These are phyloP conservation scores for Fragum sueziense DNA, from an alignment of 2,888 invertebrate species.

Conservation along the genomic window DNA sequence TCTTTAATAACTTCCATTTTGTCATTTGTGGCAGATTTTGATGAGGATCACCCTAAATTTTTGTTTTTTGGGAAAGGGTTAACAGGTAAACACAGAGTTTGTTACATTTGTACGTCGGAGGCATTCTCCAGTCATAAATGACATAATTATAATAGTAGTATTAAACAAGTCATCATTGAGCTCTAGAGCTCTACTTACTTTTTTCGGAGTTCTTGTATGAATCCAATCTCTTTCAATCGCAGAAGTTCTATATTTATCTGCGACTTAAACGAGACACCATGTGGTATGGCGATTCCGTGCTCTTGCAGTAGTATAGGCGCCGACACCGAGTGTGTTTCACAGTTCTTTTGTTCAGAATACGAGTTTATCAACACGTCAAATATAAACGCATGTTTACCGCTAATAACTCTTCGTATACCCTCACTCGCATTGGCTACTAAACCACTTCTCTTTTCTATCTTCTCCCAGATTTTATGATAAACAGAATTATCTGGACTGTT, in stretches of 20 bases:
- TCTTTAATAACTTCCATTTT: too few species aligned
- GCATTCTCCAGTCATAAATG: too few species aligned
- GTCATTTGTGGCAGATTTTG: too few species aligned
- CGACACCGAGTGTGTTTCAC: constrained; percentile 68
- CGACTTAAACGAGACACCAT: constrained; percentile 73
- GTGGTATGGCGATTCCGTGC: constrained; percentile 74
- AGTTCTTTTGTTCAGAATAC: constrained; percentile 69
- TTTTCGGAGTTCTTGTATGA: constrained; percentile 66
- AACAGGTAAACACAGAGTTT: too few species aligned
- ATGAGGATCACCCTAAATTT: too few species aligned
- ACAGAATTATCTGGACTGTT: constrained; percentile 54
- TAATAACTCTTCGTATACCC: constrained; percentile 51
- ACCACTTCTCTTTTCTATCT: constrained; percentile 52
- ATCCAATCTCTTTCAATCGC: constrained; percentile 69
- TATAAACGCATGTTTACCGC: constrained; percentile 68
- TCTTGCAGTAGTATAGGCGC: constrained; percentile 74
- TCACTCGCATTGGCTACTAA: constrained; percentile 56
- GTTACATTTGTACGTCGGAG: too few species aligned
- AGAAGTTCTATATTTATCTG: constrained; percentile 73
- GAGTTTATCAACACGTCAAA: constrained; percentile 75
- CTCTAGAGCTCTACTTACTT: constrained; percentile 70
- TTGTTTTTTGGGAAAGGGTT: too few species aligned
- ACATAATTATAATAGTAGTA: too few species aligned
- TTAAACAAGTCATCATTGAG: not conserved
- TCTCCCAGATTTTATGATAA: constrained; percentile 65